These are phyloP conservation scores for Boloria euphrosyne DNA, from an alignment of 2,888 invertebrate genomes.

Conservation along the genomic window DNA sequence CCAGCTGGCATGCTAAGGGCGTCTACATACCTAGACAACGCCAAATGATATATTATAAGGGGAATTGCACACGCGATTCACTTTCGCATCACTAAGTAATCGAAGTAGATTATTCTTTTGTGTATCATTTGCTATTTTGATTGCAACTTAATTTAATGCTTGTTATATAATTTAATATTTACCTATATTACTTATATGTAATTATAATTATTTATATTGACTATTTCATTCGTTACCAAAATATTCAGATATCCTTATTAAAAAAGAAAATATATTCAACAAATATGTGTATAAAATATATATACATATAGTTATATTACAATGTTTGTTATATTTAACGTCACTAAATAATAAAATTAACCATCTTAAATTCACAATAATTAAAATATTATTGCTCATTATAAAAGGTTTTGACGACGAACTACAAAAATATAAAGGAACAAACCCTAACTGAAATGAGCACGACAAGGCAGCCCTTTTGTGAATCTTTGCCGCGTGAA, in stretches of 20 bases:
- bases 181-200: too few species aligned
- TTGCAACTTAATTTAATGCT: too few species aligned
- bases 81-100: constrained; percentile 35
- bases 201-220: too few species aligned
- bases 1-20: constrained; percentile 41
- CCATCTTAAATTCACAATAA: background rate
- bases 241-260: too few species aligned
- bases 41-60: constrained; percentile 39
- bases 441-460: constrained; percentile 37
- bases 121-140: background rate
- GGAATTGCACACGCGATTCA: constrained; percentile 37
- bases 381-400: constrained; percentile 4
- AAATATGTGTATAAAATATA: too few species aligned
- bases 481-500: constrained; percentile 37
- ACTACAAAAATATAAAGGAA: constrained; percentile 27
- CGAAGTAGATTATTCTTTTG: background rate
- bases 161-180: background rate
- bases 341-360: background rate
- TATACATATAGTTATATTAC: background rate
- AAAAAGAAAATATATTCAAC: too few species aligned
- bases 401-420: constrained; percentile 23
- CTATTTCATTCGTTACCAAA: too few species aligned
- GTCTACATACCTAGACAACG: constrained; percentile 39
- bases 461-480: constrained; percentile 37
- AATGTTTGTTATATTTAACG: background rate